phyloP scores from a whole-genome alignment of 2,888 invertebrate genomes.

The Leistus spinibarbis region DNA sequence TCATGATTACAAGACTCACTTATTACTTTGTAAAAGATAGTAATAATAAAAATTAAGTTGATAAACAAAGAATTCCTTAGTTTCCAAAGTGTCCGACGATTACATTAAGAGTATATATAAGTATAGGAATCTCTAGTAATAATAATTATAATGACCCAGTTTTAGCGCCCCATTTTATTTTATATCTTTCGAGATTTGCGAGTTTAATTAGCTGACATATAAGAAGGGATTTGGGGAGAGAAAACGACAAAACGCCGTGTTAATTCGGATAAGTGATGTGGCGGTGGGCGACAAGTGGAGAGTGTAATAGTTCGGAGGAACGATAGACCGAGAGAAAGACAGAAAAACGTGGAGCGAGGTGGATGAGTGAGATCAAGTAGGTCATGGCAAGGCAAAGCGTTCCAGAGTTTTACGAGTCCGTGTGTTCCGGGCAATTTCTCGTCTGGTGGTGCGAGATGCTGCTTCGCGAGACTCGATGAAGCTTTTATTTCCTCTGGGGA shows the following conservation, averaged over 20 bases:
- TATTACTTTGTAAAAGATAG: too few species aligned
- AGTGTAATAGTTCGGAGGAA: not conserved
- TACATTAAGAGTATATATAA: not conserved
- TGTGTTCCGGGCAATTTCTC: constrained; percentile 57
- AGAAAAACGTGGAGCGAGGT: not conserved
- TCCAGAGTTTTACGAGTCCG: constrained; percentile 51
- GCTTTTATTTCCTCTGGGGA: constrained; percentile 57
- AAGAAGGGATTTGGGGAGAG: not conserved
- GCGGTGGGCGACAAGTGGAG: constrained; percentile 3
- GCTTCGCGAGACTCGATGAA: constrained; percentile 53
- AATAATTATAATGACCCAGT: not conserved
- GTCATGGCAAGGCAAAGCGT: constrained; percentile 47
- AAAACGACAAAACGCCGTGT: constrained; percentile 28
- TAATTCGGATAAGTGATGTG: constrained; percentile 36
- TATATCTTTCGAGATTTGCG: constrained; percentile 23
- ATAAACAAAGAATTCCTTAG: not conserved
- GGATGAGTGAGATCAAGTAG: constrained; percentile 46
- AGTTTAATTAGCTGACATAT: constrained; percentile 26
- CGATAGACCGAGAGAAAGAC: not conserved
- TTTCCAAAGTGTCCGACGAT: not conserved
- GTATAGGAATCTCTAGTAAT: not conserved
- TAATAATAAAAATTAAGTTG: too few species aligned
- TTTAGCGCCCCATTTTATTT: not conserved
- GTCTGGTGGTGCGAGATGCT: constrained; percentile 25
- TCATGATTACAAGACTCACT: too few species aligned